Base-by-base conservation (phyloP, 2,797 vertebrate species). In the Sebastes trivittatus region DNA sequence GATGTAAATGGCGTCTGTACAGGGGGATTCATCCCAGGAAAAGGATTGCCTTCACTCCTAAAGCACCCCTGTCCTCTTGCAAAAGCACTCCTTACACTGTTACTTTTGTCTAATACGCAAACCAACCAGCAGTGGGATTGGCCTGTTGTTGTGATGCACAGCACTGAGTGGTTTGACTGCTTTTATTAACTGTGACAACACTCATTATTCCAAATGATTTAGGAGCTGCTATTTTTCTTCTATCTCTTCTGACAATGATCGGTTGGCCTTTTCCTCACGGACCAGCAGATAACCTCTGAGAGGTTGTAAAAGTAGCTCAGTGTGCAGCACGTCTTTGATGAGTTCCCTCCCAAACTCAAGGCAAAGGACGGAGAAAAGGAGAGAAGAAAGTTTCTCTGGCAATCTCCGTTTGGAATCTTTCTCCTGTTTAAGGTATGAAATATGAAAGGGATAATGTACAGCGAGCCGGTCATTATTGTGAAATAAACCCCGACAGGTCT, bases 141-240 rank as follows among this genome's bases (percentile, higher is more conserved):
- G 25, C 36, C 67, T 42, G 74, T 64, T 86, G 77, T 84, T 77
- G 86, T 85, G 85, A 92, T 74, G 92, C 76, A 68, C 77, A 73
- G 66, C 59, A 10, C 38, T 52, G 70, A 77, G 59, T 42, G 65
- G 20, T 87, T 80, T 83, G 86, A 87, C 87, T 81, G 83, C 72
- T 83, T 90, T 91, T 87, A 92, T 93, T 87, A 89, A 80, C 72
- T 58, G 82, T 92, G 90, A 92, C 91, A 93, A 86, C 71, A 67
- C 79, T 92, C 91, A 91, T 93, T 92, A 92, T 91, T 93, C 86
- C 85, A 82, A 88, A 91, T 92, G 86, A 93, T 94, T 92, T 86
- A 93, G 80, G 75, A 70, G 74, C 78, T 64, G 73, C 74, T 84
- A 82, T 83, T 78, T 85, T 74, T 84, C 78, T 66, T 70, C 81